Percentiles rank a stretch among this genome's conserved stretches.
phyloP scores from a whole-genome alignment of 2,888 invertebrate genomes.

The Temnothorax rugatulus region DNA sequence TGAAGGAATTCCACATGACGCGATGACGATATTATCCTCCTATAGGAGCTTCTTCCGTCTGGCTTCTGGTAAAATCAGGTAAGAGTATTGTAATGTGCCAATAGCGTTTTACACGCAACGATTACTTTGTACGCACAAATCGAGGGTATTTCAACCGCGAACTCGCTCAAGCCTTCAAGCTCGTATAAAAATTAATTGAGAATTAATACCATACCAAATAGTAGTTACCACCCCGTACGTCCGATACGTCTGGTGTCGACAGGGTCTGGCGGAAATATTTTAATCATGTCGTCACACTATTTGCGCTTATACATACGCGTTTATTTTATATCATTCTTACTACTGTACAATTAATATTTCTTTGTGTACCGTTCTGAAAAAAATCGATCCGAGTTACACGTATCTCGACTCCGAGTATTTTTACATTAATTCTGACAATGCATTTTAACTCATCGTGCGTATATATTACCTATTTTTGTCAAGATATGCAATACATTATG shows the following conservation, averaged over 20 bases:
- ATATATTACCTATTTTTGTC: conserved; percentile 8
- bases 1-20: not conserved
- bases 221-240: conserved; percentile 35
- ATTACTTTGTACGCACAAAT: conserved; percentile 23
- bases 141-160: not conserved
- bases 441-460: not conserved
- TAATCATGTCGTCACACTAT: not conserved
- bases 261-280: conserved; percentile 15
- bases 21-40: not conserved
- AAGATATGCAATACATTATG: not conserved
- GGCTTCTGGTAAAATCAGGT: conserved; percentile 8
- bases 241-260: not conserved
- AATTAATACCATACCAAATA: conserved; percentile 53
- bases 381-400: not conserved
- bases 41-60: conserved; percentile 7
- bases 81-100: conserved; percentile 48
- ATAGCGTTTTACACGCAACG: conserved; percentile 16
- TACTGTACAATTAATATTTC: conserved; percentile 3
- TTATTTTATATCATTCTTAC: not conserved
- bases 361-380: not conserved
- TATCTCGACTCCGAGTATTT: not conserved
- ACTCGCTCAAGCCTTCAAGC: not conserved
- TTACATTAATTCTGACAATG: not conserved
- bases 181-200: conserved; percentile 2
- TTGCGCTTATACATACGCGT: not conserved